These are phyloP conservation scores for Enteromius treurensis DNA, from an alignment of 2,797 vertebrate species.

Conservation along the genomic window DNA sequence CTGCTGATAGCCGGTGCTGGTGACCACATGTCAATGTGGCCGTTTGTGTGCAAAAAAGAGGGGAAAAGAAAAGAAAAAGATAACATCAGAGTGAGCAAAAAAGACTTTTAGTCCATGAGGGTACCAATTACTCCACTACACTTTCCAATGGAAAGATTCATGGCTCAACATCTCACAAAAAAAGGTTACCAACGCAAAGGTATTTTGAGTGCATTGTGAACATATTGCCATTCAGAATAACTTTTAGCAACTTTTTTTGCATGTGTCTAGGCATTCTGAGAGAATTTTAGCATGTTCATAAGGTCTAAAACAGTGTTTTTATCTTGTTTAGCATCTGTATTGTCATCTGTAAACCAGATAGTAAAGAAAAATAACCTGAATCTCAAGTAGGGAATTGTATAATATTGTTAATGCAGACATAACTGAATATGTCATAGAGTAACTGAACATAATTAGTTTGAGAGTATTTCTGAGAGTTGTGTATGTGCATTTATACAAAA, in stretches of 20 bases:
- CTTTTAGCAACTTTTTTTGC: background rate
- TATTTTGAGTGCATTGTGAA: background rate
- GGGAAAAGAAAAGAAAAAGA: slow-evolving; percentile 35
- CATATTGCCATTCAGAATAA: background rate
- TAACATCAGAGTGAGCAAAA: slow-evolving; percentile 32
- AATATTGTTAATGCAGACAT: background rate
- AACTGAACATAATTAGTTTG: background rate
- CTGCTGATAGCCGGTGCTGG: slow-evolving; percentile 13
- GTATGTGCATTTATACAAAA: background rate
- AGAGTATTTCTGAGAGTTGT: too few relatives aligned
- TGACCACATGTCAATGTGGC: slow-evolving; percentile 44
- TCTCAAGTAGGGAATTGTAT: background rate
- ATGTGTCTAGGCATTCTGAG: background rate
- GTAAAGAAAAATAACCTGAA: background rate
- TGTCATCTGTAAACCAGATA: background rate
- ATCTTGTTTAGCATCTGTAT: background rate
- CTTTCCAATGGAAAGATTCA: slow-evolving; percentile 19
- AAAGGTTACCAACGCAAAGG: background rate
- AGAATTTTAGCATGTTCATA: background rate
- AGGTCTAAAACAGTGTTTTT: background rate
- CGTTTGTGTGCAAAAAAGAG: slow-evolving; percentile 28
- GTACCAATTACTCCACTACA: background rate
- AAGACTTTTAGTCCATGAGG: background rate
- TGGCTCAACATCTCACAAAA: background rate
- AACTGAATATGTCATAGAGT: background rate